Evolutionary conservation across 92 coral and sea anemone species (phyloP).

Genomic region (Epizoanthus scotinus): DNA sequence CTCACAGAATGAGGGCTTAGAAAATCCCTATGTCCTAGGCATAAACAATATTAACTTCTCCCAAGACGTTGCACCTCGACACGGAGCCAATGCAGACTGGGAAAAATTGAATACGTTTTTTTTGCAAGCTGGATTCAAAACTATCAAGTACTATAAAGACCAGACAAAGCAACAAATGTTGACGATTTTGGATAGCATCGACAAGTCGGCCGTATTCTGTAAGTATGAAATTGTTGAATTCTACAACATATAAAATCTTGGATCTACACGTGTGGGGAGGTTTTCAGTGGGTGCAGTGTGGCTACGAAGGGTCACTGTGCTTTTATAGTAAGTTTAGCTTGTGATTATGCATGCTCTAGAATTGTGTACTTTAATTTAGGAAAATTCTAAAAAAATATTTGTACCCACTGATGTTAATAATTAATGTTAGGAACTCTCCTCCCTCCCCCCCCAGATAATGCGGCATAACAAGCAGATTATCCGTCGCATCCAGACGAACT

Average conservation of each 20-base stretch:
- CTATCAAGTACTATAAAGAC: slow-evolving; percentile 44
- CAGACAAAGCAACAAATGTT: slow-evolving; percentile 49
- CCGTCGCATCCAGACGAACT: no score
- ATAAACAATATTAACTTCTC: slow-evolving; percentile 80
- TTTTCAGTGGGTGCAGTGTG: no score
- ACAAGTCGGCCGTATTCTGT: slow-evolving; percentile 5
- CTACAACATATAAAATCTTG: not conserved
- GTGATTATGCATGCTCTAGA: no score
- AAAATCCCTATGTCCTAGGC: slow-evolving; percentile 80
- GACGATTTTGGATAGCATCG: slow-evolving; percentile 46
- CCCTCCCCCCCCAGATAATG: not conserved
- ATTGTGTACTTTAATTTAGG: no score
- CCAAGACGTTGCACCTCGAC: slow-evolving; percentile 57
- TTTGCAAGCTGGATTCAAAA: slow-evolving; percentile 62
- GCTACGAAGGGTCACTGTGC: no score
- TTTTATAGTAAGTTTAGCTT: no score
- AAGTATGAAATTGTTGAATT: not conserved
- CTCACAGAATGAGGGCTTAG: slow-evolving; percentile 72
- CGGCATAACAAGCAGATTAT: no score
- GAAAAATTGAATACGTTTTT: slow-evolving; percentile 59
- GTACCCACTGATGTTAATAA: no score
- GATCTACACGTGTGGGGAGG: no score
- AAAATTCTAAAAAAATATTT: no score
- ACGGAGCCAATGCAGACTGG: slow-evolving; percentile 72
- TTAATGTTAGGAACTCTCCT: not conserved